Evolutionary conservation across 1,140 invertebrate genomes (phyloP).

Genomic region (Orius laevigatus): DNA sequence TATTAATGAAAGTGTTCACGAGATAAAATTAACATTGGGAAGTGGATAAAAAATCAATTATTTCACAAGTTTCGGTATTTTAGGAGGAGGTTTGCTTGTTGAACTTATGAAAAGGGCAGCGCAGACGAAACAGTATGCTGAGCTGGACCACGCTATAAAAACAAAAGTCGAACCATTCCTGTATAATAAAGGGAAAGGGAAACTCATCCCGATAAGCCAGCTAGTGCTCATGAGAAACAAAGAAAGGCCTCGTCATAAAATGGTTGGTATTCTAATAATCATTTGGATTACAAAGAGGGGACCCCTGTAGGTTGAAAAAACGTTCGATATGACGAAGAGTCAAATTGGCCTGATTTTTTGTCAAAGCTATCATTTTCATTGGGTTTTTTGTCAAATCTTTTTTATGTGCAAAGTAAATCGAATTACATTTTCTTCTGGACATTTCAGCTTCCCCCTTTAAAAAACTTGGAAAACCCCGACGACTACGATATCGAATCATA

Average conservation of each 20-base stretch:
- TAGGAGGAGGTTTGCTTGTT: slow-evolving; percentile 78
- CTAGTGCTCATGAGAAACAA: slow-evolving; percentile 76
- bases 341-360: too few species aligned
- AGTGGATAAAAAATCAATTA: too few species aligned
- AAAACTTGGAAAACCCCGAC: slow-evolving; percentile 61
- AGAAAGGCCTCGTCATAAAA: slow-evolving; percentile 60
- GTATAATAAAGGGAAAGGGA: slow-evolving; percentile 83
- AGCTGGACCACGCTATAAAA: slow-evolving; percentile 76
- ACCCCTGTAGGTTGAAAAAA: too few species aligned
- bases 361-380: too few species aligned
- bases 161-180: slow-evolving; percentile 82
- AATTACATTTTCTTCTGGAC: background rate
- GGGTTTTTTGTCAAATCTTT: too few species aligned
- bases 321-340: too few species aligned
- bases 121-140: slow-evolving; percentile 73
- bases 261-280: slow-evolving; percentile 34
- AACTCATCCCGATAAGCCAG: slow-evolving; percentile 72
- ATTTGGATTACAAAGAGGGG: too few species aligned
- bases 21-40: too few species aligned
- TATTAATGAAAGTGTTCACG: too few species aligned
- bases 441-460: slow-evolving; percentile 47
- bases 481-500: slow-evolving; percentile 54
- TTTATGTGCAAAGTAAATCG: too few species aligned
- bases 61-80: background rate
- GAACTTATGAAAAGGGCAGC: slow-evolving; percentile 85